Percentiles rank a stretch among this genome's conserved stretches.
phyloP scores from a whole-genome alignment of 2,797 vertebrate genomes.

The Pitangus sulphuratus region DNA sequence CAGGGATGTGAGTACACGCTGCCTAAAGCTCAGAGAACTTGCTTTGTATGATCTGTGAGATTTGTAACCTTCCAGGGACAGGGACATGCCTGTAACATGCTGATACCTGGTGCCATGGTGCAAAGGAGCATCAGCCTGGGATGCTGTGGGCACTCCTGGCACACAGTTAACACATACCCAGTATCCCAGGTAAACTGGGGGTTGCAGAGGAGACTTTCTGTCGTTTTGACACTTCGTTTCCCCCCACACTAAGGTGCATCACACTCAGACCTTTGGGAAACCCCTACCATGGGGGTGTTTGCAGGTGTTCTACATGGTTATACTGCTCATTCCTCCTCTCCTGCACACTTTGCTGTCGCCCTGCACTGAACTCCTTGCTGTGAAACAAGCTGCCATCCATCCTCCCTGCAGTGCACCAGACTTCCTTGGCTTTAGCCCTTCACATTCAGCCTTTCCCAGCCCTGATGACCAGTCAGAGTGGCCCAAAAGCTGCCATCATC shows the following conservation, averaged over 20 bases:
- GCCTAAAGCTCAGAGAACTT: neutral
- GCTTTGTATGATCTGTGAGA: neutral
- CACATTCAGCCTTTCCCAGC: neutral
- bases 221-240: neutral
- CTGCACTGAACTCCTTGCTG: neutral
- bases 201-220: neutral
- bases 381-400: neutral
- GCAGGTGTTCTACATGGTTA: neutral
- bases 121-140: neutral
- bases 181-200: neutral
- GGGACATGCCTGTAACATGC: fast-evolving
- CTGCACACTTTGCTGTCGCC: neutral
- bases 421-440: neutral
- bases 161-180: fast-evolving
- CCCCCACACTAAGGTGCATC: neutral
- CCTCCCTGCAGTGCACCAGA: neutral
- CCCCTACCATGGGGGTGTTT: neutral
- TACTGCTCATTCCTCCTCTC: neutral
- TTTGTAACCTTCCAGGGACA: neutral
- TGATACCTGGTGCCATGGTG: neutral
- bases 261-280: neutral
- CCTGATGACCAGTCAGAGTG: fast-evolving
- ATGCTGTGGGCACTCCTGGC: neutral
- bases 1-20: fast-evolving
- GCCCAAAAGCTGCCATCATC: neutral